A percentile compares a stretch with the other conserved stretches of the same genome.
These are phyloP conservation scores for Leptopilina drosophilae DNA, from an alignment of 2,888 invertebrate species.

Conservation along the genomic window DNA sequence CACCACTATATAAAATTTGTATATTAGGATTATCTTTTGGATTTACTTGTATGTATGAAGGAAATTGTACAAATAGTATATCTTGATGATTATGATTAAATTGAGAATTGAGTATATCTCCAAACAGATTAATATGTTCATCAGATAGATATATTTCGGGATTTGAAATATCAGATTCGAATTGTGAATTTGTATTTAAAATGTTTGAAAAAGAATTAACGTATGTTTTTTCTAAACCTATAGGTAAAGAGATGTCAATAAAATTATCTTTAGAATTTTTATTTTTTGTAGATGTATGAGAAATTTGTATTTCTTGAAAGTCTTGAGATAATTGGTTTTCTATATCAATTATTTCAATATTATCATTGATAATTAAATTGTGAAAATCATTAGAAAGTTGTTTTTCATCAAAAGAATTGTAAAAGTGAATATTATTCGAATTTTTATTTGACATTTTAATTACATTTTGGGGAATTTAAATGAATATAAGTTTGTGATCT, in stretches of 20 bases:
- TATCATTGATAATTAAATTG: neutral
- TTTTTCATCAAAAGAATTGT: neutral
- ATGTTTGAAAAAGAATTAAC: neutral
- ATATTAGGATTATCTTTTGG: neutral
- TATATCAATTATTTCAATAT: neutral
- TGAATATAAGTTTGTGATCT: slow-evolving; percentile 1
- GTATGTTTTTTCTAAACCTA: neutral
- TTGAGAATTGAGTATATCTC: neutral
- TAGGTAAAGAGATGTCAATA: neutral
- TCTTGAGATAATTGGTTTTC: neutral
- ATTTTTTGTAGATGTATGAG: neutral
- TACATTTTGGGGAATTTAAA: neutral
- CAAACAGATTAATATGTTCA: slow-evolving; percentile 8
- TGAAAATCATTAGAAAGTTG: neutral
- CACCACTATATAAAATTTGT: slow-evolving; percentile 1
- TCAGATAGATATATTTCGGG: neutral
- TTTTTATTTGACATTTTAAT: neutral
- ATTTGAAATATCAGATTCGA: neutral
- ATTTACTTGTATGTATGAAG: neutral
- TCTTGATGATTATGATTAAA: neutral
- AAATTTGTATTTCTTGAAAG: neutral
- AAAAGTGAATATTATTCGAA: too few species aligned
- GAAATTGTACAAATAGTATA: neutral
- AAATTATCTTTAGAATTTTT: neutral
- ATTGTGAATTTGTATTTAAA: neutral